Evolutionary conservation across 1,140 invertebrate genomes (phyloP).

Genomic region (Gonioctena quinquepunctata): DNA sequence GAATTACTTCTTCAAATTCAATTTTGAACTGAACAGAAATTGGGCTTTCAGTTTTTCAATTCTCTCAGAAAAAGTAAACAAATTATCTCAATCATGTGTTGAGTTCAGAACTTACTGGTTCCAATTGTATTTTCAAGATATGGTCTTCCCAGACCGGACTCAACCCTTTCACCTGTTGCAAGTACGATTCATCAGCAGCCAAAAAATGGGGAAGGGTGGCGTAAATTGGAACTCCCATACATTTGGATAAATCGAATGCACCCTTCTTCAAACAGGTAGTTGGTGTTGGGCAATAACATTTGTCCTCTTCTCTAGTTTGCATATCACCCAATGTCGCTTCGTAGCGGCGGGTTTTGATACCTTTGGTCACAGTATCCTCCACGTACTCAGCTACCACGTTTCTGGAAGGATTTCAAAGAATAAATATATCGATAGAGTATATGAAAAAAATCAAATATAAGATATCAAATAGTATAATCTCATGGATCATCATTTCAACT

Average conservation of each 20-base stretch:
- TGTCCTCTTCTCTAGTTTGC: constrained; percentile 64
- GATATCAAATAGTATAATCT: too few species aligned
- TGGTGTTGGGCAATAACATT: constrained; percentile 69
- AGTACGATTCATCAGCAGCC: constrained; percentile 66
- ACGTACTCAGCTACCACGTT: constrained; percentile 23
- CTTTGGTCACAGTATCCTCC: constrained; percentile 25
- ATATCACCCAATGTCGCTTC: constrained; percentile 62
- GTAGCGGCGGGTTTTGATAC: constrained; percentile 27
- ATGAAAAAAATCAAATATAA: too few species aligned
- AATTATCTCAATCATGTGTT: too few species aligned
- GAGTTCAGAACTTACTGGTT: constrained; percentile 71
- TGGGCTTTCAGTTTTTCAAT: too few species aligned
- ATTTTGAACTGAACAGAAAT: too few species aligned
- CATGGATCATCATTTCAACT: too few species aligned
- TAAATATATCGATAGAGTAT: too few species aligned
- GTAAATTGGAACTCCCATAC: constrained; percentile 68
- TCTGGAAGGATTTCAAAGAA: too few species aligned
- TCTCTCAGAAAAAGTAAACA: too few species aligned
- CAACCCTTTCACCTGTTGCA: constrained; percentile 70
- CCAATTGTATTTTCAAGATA: constrained; percentile 73
- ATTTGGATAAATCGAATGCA: constrained; percentile 68
- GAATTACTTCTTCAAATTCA: too few species aligned
- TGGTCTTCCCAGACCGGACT: constrained; percentile 71
- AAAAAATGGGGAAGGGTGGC: constrained; percentile 83
- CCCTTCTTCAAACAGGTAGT: constrained; percentile 71